A percentile compares a stretch with the other conserved stretches of the same genome.
These are phyloP conservation scores for Archegozetes longisetosus DNA, from an alignment of 1,140 invertebrate species.

Conservation along the genomic window DNA sequence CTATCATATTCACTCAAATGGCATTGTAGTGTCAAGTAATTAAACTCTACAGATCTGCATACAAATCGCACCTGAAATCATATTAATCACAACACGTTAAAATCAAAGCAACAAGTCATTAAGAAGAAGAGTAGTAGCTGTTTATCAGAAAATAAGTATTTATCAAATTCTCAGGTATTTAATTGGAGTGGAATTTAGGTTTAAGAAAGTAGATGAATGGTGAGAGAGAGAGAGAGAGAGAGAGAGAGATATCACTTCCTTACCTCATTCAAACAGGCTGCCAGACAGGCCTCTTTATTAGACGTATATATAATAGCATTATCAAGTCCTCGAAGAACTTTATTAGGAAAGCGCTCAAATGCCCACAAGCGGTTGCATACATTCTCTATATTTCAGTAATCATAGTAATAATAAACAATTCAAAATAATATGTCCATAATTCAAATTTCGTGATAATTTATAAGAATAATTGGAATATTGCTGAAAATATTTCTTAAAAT, in stretches of 20 bases:
- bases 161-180: no score
- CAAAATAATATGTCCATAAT: not conserved
- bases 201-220: not conserved
- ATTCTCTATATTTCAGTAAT: constrained; percentile 47
- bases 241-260: constrained; percentile 20
- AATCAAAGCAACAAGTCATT: not conserved
- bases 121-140: not conserved
- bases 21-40: constrained; percentile 78
- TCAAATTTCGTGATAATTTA: not conserved
- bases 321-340: constrained; percentile 70
- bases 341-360: constrained; percentile 80
- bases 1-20: constrained; percentile 73
- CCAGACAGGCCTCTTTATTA: constrained; percentile 79
- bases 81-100: not conserved
- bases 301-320: constrained; percentile 81
- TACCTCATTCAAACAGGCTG: constrained; percentile 77
- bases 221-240: constrained; percentile 1
- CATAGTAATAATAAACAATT: no score
- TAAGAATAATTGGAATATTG: not conserved
- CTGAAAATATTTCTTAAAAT: no score
- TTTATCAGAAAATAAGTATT: not conserved
- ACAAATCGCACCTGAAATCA: constrained; percentile 58
- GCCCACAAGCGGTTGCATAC: constrained; percentile 78
- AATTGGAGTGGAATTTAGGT: not conserved
- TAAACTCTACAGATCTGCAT: constrained; percentile 80